Evolutionary conservation across 2,888 invertebrate species (phyloP).

Genomic region (Epiblema foenella): DNA sequence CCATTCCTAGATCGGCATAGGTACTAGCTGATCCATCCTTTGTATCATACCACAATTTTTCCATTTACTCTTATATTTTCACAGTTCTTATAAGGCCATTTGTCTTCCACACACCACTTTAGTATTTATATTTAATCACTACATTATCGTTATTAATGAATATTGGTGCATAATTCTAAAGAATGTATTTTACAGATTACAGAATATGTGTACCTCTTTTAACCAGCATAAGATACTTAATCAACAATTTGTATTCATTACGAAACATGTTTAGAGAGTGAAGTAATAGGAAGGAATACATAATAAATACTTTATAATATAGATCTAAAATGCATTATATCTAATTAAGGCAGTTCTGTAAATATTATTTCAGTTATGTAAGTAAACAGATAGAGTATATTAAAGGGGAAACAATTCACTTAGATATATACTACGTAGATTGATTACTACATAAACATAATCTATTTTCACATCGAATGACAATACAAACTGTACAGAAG

Average conservation of each 20-base stretch:
- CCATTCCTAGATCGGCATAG: slow-evolving; percentile 63
- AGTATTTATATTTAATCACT: slow-evolving; percentile 45
- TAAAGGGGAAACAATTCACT: slow-evolving; percentile 36
- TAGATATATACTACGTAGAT: slow-evolving; percentile 34
- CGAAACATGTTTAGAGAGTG: slow-evolving; percentile 36
- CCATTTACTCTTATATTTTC: slow-evolving; percentile 55
- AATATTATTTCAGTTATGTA: slow-evolving; percentile 48
- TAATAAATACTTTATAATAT: slow-evolving; percentile 50
- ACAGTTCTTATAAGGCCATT: slow-evolving; percentile 62
- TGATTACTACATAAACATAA: slow-evolving; percentile 40
- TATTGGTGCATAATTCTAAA: slow-evolving; percentile 47
- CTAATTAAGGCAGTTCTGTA: slow-evolving; percentile 67
- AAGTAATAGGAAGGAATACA: slow-evolving; percentile 30
- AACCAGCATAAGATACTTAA: slow-evolving; percentile 76
- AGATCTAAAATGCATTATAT: slow-evolving; percentile 50
- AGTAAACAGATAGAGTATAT: slow-evolving; percentile 29
- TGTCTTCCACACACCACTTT: slow-evolving; percentile 52
- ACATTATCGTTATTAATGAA: slow-evolving; percentile 43
- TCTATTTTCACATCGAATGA: slow-evolving; percentile 65
- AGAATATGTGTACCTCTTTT: slow-evolving; percentile 80
- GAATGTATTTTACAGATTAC: slow-evolving; percentile 74
- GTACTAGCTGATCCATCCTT: slow-evolving; percentile 45
- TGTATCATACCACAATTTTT: slow-evolving; percentile 47
- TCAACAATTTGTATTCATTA: slow-evolving; percentile 50
- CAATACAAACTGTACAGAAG: slow-evolving; percentile 80